Evolutionary conservation across 2,888 invertebrate genomes (phyloP).

Genomic region (Copidosoma aretas): DNA sequence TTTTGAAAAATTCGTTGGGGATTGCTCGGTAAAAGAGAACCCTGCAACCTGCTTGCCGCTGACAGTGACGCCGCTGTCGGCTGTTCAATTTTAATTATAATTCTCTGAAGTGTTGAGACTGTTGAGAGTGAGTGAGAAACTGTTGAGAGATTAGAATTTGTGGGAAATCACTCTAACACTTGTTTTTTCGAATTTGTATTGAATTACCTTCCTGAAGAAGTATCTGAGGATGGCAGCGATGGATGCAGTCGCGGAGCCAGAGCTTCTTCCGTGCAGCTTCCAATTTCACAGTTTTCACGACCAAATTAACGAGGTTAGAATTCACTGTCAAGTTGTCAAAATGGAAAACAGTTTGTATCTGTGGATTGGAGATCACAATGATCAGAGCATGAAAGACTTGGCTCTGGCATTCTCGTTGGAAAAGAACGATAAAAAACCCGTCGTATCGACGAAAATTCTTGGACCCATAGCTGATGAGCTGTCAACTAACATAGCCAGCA

Average conservation of each 20-base stretch:
- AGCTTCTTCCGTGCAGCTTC: conserved; percentile 50
- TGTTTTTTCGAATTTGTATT: too few relatives aligned
- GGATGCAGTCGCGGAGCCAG: conserved; percentile 12
- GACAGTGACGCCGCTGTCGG: too few relatives aligned
- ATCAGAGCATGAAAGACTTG: conserved; percentile 55
- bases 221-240: neutral
- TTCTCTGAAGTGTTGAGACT: too few relatives aligned
- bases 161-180: too few relatives aligned
- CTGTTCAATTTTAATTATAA: too few relatives aligned
- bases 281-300: conserved; percentile 53
- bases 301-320: conserved; percentile 50
- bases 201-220: too few relatives aligned
- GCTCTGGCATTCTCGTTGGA: conserved; percentile 54
- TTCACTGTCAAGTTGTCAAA: conserved; percentile 56
- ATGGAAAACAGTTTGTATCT: conserved; percentile 59
- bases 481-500: conserved; percentile 57
- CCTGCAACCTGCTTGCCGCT: too few relatives aligned
- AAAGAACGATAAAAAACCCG: conserved; percentile 48
- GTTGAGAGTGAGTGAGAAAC: too few relatives aligned
- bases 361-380: conserved; percentile 57
- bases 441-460: conserved; percentile 57
- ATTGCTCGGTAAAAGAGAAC: too few relatives aligned
- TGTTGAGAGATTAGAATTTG: too few relatives aligned
- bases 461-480: conserved; percentile 53
- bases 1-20: too few relatives aligned